Base-by-base conservation (phyloP, 2,797 vertebrate species). In the Gallinago solitaria region DNA sequence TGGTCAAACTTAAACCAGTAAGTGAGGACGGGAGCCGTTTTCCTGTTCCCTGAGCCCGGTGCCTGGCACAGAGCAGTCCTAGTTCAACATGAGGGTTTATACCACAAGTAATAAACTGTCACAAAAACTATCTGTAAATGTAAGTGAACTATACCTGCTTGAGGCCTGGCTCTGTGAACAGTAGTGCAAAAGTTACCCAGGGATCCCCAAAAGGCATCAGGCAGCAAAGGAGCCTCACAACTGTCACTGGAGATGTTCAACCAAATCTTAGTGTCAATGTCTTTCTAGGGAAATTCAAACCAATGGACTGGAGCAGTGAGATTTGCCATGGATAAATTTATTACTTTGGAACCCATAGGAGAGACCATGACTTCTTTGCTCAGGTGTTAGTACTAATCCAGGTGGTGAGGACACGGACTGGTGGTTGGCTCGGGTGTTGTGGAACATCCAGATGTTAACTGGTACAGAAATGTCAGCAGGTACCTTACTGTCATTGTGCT, bases 341-440 rank as follows among this genome's bases (percentile, higher is more conserved):
- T 37, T 69, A 30, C 28, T 64, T 41, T 5, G 8, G 16, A 24
- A 70, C 60, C 63, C 0, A 0, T 18, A 65, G 33, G 32, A 89
- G 60, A 74, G 25, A 43, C 3, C 7, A 3, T 7, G 24, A 35
- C 21, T 75, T 4, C 0, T 78, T 56, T 81, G 57, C 35, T 68
- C 8, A 5, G 64, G 32, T 6, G 5, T 68, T 61, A 47, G 41
- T 10, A 6, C 28, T 39, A 9, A 21, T 45, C 15, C 12, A 56
- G 23, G 19, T 35, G 32, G 7, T 80, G 39, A 73, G 45, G 57
- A 27, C 2, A 0, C 3, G n/a, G 9, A 5, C 12, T 35, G 19
- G 10, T 50, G n/a, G 30, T 39, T 47, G 43, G n/a, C 27, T 81
- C 0, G 0, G 39, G 19, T 65, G 20, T 2, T 27, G 56, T 61